Evolutionary conservation across 23 tunicate genomes (phyloP).

Genomic region (Aplidium turbinatum): DNA sequence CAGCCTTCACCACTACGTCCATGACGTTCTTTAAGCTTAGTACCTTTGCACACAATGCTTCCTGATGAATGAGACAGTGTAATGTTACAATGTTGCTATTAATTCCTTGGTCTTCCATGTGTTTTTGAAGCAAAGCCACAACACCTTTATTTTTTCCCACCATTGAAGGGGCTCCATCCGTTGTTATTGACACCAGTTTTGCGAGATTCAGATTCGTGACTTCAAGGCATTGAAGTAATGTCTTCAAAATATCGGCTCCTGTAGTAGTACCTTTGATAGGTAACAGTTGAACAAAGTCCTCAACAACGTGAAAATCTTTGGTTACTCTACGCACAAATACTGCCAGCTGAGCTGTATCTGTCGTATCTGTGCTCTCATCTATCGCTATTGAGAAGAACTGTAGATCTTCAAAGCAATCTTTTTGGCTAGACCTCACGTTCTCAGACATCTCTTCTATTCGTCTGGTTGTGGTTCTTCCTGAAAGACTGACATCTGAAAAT

Average conservation of each 20-base stretch:
- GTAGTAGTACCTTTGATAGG: conserved; percentile 64
- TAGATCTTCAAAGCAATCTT: conserved; percentile 52
- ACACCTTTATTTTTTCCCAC: conserved; percentile 55
- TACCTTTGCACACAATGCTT: conserved; percentile 70
- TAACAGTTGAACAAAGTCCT: conserved; percentile 42
- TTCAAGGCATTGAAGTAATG: conserved; percentile 42
- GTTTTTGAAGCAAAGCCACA: conserved; percentile 72
- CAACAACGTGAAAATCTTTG: conserved; percentile 48
- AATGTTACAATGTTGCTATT: conserved; percentile 32
- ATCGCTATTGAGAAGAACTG: conserved; percentile 56
- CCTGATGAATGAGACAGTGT: conserved; percentile 73
- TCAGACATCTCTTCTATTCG: conserved; percentile 78
- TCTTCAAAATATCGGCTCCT: conserved; percentile 68
- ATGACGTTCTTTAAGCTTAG: conserved; percentile 50
- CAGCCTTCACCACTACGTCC: conserved; percentile 67
- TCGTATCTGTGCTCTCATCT: conserved; percentile 56
- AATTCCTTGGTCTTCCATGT: conserved; percentile 47
- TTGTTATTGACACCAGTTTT: conserved; percentile 51
- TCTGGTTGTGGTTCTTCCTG: conserved; percentile 76
- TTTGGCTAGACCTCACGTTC: conserved; percentile 52
- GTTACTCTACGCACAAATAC: conserved; percentile 69
- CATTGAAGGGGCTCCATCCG: conserved; percentile 67
- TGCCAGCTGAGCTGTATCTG: conserved; percentile 72
- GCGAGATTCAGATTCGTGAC: conserved; percentile 36
- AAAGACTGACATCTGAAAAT: conserved; percentile 60